phyloP scores from a whole-genome alignment of 2,797 vertebrate species.

The Danio tinwini region DNA sequence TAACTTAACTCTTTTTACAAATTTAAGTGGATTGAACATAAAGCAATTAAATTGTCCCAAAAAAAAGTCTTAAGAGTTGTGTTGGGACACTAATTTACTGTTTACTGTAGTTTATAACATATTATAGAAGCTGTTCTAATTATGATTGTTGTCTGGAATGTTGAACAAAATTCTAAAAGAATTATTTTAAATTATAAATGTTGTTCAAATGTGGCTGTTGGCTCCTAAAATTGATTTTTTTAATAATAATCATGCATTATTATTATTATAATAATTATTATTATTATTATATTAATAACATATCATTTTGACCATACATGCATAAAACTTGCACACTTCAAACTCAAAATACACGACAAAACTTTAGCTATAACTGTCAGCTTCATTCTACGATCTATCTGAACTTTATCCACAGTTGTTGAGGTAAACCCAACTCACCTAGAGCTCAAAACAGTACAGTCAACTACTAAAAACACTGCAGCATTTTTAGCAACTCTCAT shows the following conservation, averaged over 20 bases:
- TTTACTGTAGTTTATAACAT: too few relatives aligned
- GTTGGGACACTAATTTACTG: not conserved
- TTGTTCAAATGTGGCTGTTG: not conserved
- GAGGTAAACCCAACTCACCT: slow-evolving; percentile 8
- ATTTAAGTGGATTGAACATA: too few relatives aligned
- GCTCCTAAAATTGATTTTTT: too few relatives aligned
- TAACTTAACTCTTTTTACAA: too few relatives aligned
- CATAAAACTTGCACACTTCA: not conserved
- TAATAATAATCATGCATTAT: not conserved
- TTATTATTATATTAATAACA: too few relatives aligned
- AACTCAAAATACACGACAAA: not conserved
- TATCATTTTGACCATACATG: too few relatives aligned
- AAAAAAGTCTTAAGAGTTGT: too few relatives aligned
- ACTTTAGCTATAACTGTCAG: too few relatives aligned
- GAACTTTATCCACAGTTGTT: not conserved
- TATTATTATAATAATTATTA: not conserved
- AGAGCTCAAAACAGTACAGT: not conserved
- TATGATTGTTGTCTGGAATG: not conserved
- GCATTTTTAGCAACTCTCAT: not conserved
- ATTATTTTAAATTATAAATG: not conserved
- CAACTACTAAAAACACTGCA: not conserved
- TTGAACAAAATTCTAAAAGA: not conserved
- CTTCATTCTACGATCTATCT: not conserved
- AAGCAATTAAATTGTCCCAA: too few relatives aligned
- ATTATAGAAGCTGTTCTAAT: too few relatives aligned